Percentiles rank a stretch among this genome's conserved stretches.
Evolutionary conservation across 2,888 invertebrate species (phyloP).

Genomic region (Spisula subtruncata): DNA sequence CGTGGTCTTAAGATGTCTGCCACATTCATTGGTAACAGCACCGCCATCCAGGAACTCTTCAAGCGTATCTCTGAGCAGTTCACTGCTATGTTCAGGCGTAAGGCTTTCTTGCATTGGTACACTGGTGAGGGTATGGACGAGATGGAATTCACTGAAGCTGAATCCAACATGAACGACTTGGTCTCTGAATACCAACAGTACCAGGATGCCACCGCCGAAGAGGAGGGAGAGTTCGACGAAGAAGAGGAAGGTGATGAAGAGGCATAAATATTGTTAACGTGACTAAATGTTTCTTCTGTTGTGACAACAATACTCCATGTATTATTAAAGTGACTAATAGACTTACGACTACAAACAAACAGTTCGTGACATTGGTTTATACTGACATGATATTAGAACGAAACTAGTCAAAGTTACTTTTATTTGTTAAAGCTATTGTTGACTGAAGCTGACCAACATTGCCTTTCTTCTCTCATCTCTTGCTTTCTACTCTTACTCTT

Average conservation of each 20-base stretch:
- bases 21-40: constrained; percentile 85
- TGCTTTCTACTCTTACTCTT: neutral
- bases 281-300: neutral
- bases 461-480: constrained; percentile 17
- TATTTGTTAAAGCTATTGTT: neutral
- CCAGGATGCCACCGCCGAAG: constrained; percentile 89
- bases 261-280: constrained; percentile 85
- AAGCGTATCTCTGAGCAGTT: constrained; percentile 86
- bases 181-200: constrained; percentile 83
- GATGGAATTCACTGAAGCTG: constrained; percentile 98
- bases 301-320: neutral
- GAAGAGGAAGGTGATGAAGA: constrained; percentile 89
- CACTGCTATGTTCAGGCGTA: constrained; percentile 97
- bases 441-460: constrained; percentile 3
- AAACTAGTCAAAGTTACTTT: constrained; percentile 16
- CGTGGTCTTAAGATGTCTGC: constrained; percentile 84
- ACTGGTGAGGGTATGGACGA: constrained; percentile 99
- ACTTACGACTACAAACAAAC: neutral
- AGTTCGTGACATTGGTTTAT: neutral
- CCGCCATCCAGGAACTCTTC: constrained; percentile 86
- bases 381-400: constrained; percentile 1
- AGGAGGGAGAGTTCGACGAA: constrained; percentile 74
- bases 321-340: neutral
- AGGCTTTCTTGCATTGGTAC: constrained; percentile 99
- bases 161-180: constrained; percentile 95